Percentiles rank a stretch among this genome's conserved stretches.
Conservation (phyloP, 2,888 invertebrate genomes). For the Drosophila mercatorum region DNA sequence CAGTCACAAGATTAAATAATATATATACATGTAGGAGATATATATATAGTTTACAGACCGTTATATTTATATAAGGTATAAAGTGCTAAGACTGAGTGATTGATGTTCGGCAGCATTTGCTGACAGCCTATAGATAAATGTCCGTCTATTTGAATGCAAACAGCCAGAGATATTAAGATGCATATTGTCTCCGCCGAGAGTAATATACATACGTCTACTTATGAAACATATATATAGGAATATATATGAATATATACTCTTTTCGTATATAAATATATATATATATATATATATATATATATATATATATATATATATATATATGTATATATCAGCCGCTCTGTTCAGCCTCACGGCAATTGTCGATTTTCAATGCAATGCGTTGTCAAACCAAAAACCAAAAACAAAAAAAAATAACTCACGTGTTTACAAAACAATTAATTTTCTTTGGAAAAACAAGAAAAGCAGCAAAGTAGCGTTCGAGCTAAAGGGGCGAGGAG, state of each 20-base stretch:
- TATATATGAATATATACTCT: neutral
- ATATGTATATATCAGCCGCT: slow-evolving; percentile 17
- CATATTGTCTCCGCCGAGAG: slow-evolving; percentile 54
- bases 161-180: slow-evolving; percentile 52
- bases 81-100: slow-evolving; percentile 55
- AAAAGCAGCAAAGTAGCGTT: slow-evolving; percentile 24
- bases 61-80: slow-evolving; percentile 32
- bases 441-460: slow-evolving; percentile 71
- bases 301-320: too few relatives aligned
- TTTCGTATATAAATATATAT: neutral
- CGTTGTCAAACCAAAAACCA: slow-evolving; percentile 40
- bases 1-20: slow-evolving; percentile 62
- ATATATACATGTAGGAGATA: slow-evolving; percentile 18
- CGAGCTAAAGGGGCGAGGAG: neutral
- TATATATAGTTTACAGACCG: slow-evolving; percentile 14
- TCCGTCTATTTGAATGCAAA: slow-evolving; percentile 47
- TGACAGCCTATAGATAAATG: slow-evolving; percentile 53
- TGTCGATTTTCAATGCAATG: slow-evolving; percentile 54
- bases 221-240: neutral
- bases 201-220: slow-evolving; percentile 9
- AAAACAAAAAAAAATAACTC: slow-evolving; percentile 50
- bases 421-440: slow-evolving; percentile 77
- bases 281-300: neutral
- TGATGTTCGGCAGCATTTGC: slow-evolving; percentile 60
- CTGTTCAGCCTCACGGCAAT: slow-evolving; percentile 53